These are phyloP conservation scores for Apostichopus parvimensis DNA, from an alignment of 35 echinoderm and acorn worm genomes.

Conservation along the genomic window DNA sequence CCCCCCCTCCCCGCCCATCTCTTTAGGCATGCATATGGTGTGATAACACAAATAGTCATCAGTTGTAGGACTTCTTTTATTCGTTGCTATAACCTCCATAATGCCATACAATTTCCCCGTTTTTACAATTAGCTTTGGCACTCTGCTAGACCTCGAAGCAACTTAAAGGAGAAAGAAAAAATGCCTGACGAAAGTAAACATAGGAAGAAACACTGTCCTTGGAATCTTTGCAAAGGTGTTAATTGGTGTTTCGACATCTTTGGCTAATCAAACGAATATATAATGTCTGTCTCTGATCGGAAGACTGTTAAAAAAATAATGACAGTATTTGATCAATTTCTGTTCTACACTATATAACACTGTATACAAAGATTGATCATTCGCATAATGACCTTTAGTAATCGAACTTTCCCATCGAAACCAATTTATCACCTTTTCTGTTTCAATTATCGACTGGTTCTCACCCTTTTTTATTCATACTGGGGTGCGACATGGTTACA, in stretches of 20 bases:
- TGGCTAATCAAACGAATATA: not conserved
- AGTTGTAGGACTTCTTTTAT: too few species aligned
- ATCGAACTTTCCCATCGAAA: not conserved
- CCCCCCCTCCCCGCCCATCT: too few species aligned
- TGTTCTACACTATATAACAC: not conserved
- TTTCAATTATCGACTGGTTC: not conserved
- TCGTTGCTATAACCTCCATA: too few species aligned
- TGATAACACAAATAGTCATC: too few species aligned
- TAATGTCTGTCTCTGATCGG: too few species aligned
- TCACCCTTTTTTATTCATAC: not conserved
- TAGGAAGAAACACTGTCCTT: too few species aligned
- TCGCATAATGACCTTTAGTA: not conserved
- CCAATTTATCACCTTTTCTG: not conserved
- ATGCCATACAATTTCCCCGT: too few species aligned
- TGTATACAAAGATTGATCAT: not conserved
- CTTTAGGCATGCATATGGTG: too few species aligned
- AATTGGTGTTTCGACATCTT: not conserved
- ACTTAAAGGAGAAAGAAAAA: too few species aligned
- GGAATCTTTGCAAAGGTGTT: not conserved
- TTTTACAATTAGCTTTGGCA: too few species aligned
- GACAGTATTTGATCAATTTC: not conserved
- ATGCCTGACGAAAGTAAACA: too few species aligned
- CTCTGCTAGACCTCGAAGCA: too few species aligned
- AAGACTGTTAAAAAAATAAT: not conserved
- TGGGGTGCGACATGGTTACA: not conserved